Evolutionary conservation across 1,140 invertebrate species (phyloP).

Genomic region (Chironomus striatipennis): DNA sequence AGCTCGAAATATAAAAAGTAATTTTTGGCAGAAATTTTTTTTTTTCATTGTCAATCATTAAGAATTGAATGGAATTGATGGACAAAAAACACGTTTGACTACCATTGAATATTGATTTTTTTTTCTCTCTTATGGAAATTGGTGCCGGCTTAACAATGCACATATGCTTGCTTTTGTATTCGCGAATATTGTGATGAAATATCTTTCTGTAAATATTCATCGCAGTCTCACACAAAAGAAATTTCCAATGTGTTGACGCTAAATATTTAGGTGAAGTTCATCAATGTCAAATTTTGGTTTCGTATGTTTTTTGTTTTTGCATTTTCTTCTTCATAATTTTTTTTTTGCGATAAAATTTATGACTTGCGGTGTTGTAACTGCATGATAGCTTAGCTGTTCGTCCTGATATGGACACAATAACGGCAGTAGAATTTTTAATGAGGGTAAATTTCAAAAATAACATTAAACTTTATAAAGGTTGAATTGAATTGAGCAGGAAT

Average conservation of each 20-base stretch:
- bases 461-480: slow-evolving; percentile 2
- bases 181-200: too few species aligned
- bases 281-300: background rate
- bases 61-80: background rate
- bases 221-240: background rate
- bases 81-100: background rate
- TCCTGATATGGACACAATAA: background rate
- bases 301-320: too few species aligned
- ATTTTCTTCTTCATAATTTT: too few species aligned
- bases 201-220: too few species aligned
- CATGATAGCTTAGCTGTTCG: background rate
- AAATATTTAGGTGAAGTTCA: slow-evolving; percentile 1
- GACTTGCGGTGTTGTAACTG: too few species aligned
- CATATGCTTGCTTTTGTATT: too few species aligned
- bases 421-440: background rate
- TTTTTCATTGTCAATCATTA: background rate
- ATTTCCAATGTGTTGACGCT: background rate
- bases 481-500: too few species aligned
- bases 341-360: too few species aligned
- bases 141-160: background rate
- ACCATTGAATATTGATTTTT: slow-evolving; percentile 8
- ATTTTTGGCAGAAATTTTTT: background rate
- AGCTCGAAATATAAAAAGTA: too few species aligned
- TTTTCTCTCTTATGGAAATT: background rate
- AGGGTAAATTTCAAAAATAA: background rate